A percentile compares a stretch with the other conserved stretches of the same genome.
Evolutionary conservation across 2,888 invertebrate genomes (phyloP).

Genomic region (Drosophila antonietae): DNA sequence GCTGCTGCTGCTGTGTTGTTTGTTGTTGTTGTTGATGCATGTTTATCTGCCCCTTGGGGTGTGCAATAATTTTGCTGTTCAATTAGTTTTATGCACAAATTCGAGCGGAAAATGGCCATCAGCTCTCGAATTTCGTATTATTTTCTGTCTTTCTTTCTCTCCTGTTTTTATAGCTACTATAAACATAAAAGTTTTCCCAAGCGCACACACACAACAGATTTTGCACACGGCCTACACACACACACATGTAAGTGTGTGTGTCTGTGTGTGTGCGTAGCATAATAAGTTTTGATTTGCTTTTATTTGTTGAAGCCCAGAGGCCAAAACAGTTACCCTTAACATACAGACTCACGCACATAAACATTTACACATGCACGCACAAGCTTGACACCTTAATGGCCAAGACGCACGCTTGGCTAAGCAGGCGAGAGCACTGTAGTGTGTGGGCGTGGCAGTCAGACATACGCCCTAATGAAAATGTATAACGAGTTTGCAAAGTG

Average conservation of each 20-base stretch:
- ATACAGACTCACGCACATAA: constrained; percentile 13
- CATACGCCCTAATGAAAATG: constrained; percentile 60
- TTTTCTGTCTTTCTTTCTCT: constrained; percentile 31
- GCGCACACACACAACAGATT: constrained; percentile 36
- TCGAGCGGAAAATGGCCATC: constrained; percentile 60
- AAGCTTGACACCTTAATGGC: constrained; percentile 73
- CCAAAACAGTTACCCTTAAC: constrained; percentile 52
- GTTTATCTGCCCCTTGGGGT: constrained; percentile 61
- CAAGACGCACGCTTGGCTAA: constrained; percentile 58
- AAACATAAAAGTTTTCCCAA: constrained; percentile 75
- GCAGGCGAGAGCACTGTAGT: constrained; percentile 5
- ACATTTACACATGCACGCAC: constrained; percentile 21
- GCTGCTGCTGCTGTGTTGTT: background rate
- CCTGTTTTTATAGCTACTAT: constrained; percentile 64
- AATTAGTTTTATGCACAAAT: constrained; percentile 71
- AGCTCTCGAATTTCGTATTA: constrained; percentile 24
- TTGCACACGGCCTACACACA: constrained; percentile 11
- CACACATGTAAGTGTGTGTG: constrained; percentile 45
- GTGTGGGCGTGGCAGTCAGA: constrained; percentile 10
- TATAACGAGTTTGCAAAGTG: constrained; percentile 65
- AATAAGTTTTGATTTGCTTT: constrained; percentile 79
- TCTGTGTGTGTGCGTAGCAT: constrained; percentile 63
- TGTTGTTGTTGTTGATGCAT: constrained; percentile 24
- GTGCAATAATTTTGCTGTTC: constrained; percentile 72
- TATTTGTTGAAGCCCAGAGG: constrained; percentile 64